phyloP scores from a whole-genome alignment of 2,797 vertebrate species.

The Parauchenoglanis ngamensis region DNA sequence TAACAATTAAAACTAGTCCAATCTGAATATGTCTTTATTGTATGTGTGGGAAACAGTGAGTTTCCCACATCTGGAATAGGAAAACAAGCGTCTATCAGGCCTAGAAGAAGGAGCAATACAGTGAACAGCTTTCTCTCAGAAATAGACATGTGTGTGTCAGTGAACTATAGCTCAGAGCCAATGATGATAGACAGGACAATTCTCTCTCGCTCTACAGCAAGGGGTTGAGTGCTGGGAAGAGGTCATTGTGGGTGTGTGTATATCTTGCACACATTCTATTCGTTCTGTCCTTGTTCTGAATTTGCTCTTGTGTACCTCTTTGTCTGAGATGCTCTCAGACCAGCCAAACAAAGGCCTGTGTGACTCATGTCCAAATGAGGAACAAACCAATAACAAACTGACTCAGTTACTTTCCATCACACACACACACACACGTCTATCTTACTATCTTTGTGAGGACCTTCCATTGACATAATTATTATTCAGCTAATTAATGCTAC shows the following conservation, averaged over 20 bases:
- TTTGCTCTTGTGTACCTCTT: conserved; percentile 34
- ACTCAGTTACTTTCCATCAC: conserved; percentile 23
- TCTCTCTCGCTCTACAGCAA: neutral
- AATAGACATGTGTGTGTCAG: conserved; percentile 5
- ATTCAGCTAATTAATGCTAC: too few relatives aligned
- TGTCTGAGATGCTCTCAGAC: conserved; percentile 31
- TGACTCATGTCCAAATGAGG: conserved; percentile 38
- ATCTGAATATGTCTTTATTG: neutral
- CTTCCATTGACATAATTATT: too few relatives aligned
- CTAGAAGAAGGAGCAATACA: neutral
- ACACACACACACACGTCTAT: neutral
- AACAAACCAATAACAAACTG: conserved; percentile 28
- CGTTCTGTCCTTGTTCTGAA: conserved; percentile 31
- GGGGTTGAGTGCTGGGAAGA: conserved; percentile 9
- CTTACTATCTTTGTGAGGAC: too few relatives aligned
- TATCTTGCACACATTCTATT: conserved; percentile 3
- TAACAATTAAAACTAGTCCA: neutral
- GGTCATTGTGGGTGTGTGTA: neutral
- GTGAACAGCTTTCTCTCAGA: neutral
- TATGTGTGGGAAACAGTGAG: neutral
- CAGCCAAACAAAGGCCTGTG: conserved; percentile 32
- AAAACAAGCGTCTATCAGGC: neutral
- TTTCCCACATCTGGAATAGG: neutral
- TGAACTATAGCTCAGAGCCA: conserved; percentile 22
- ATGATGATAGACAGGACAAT: conserved; percentile 26